Evolutionary conservation across 2,888 invertebrate species (phyloP), one percentile per base, ranked within the genome.

Genomic region (Pocota personata): DNA sequence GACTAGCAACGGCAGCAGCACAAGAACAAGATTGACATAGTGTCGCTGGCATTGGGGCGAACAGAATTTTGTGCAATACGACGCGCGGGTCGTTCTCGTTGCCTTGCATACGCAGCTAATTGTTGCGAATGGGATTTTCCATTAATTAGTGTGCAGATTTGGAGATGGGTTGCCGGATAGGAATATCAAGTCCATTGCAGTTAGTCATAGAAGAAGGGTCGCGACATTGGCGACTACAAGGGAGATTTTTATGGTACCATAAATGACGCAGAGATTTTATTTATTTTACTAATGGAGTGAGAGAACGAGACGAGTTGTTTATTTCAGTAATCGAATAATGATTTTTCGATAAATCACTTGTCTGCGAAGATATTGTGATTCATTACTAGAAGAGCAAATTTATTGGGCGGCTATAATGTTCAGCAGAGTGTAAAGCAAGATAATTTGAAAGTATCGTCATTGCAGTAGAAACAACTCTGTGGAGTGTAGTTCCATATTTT

Each of bases 41-140:
- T 58, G 58, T 55, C 12, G 37, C 76, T 30, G 64, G 35, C 48
- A 58, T 58, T 76, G 67, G 52, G 52, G 52, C 32, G 32, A 50
- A 27, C 37, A 40, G 64, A 75, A 64, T 19, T 27, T 10, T 43
- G 48, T 48, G 21, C 66, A 55, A 50, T 27, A 43, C 16, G 37
- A 37, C 3, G 12, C 30, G 16, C 19, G 30, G n/a, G 46, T 6
- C 43, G 43, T 14, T 55, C 24, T 57, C 12, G 43, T 50, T 60
- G 60, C 35, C 27, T 46, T 66, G 46, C 62, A 58, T 75, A 35
- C 71, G 64, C 37, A 58, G 8, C 79, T 79, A 69, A 79, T 79
- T 79, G 72, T 58, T 64, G 64, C 71, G 60, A 62, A 72, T 58
- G 57, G 57, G 72, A 72, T 71, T 79, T 79, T 48, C 27, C 62